Conservation (phyloP, 1,140 invertebrate genomes). For the Drosophila equinoxialis region DNA sequence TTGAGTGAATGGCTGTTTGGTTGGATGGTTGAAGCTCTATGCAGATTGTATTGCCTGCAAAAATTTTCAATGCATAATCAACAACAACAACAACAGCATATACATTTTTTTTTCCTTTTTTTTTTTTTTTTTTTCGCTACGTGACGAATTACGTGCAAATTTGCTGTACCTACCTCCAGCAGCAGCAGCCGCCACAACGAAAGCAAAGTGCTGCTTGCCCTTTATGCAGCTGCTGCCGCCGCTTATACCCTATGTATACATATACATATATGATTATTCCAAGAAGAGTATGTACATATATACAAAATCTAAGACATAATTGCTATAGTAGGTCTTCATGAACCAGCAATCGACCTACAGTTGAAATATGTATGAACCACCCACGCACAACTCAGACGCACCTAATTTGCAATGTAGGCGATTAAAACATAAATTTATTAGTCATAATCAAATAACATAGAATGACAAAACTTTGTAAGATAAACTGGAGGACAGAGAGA, state of each 20-base stretch:
- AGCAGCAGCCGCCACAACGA: constrained; percentile 9
- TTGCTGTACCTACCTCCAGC: constrained; percentile 48
- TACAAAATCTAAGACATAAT: neutral
- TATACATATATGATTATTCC: neutral
- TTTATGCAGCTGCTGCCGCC: constrained; percentile 40
- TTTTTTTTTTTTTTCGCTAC: constrained; percentile 42
- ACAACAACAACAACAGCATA: constrained; percentile 55
- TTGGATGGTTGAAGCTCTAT: constrained; percentile 38
- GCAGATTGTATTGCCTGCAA: constrained; percentile 65
- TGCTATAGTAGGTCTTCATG: neutral
- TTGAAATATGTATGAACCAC: too few species aligned
- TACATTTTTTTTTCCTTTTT: constrained; percentile 21
- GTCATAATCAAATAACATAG: too few species aligned
- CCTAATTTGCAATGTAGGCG: too few species aligned
- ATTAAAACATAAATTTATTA: too few species aligned
- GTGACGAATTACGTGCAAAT: constrained; percentile 79
- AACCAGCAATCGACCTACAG: too few species aligned
- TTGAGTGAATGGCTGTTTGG: constrained; percentile 23
- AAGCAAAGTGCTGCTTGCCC: constrained; percentile 24
- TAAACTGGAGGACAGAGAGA: too few species aligned
- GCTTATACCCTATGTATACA: neutral
- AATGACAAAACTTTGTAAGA: too few species aligned
- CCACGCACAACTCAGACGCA: too few species aligned
- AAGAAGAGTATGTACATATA: neutral
- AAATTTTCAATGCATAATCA: constrained; percentile 77